Percentiles rank a stretch among this genome's conserved stretches.
Evolutionary conservation across 35 echinoderm and acorn worm genomes (phyloP).

Genomic region (Strongylocentrotus purpuratus): DNA sequence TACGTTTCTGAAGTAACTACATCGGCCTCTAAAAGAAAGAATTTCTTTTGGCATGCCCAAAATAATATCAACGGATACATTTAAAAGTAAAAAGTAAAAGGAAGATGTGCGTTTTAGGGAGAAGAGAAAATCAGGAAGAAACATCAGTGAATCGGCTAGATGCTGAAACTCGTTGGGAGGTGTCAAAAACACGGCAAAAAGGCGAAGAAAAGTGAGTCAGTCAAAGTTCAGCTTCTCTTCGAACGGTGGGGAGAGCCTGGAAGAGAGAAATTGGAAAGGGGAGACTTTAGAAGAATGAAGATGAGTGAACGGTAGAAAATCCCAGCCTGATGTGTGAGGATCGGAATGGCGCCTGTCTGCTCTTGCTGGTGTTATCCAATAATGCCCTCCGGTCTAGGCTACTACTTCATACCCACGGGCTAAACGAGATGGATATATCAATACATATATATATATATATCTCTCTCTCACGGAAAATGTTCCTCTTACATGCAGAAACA

Average conservation of each 20-base stretch:
- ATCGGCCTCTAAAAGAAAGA: no score
- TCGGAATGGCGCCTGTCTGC: background rate
- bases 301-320: conserved; percentile 31
- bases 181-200: background rate
- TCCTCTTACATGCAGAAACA: background rate
- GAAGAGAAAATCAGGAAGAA: background rate
- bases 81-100: background rate
- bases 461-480: background rate
- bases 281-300: conserved; percentile 22
- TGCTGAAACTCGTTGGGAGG: background rate
- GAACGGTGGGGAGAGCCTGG: background rate
- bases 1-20: no score
- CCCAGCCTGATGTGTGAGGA: conserved; percentile 24
- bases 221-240: background rate
- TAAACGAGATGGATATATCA: conserved; percentile 33
- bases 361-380: conserved; percentile 29
- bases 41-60: no score
- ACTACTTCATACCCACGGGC: conserved; percentile 13
- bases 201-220: background rate
- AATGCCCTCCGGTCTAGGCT: conserved; percentile 22
- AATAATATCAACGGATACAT: no score
- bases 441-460: background rate
- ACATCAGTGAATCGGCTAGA: background rate
- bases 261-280: background rate
- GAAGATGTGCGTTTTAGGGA: background rate